Conservation (phyloP, 2,797 vertebrate genomes). For the Prunella strophiata region DNA sequence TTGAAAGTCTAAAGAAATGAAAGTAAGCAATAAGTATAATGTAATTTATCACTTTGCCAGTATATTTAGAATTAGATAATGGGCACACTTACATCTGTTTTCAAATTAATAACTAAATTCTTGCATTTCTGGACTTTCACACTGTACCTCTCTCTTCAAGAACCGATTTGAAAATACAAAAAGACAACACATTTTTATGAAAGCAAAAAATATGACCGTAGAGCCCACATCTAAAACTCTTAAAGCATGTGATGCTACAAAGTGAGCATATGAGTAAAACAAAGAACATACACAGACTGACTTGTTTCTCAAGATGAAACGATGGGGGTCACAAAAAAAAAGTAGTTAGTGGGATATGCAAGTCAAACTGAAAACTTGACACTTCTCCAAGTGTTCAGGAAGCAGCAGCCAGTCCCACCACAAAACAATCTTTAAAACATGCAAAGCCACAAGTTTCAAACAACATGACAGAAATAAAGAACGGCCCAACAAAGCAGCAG, state of each 20-base stretch:
- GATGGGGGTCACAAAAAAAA: not conserved
- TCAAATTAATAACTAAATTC: not conserved
- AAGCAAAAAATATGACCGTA: not conserved
- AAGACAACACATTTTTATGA: not conserved
- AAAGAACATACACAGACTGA: not conserved
- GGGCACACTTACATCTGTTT: fast-evolving
- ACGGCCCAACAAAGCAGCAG: not conserved
- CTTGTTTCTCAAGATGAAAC: not conserved
- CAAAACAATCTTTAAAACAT: not conserved
- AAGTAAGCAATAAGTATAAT: not conserved
- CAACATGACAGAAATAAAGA: not conserved
- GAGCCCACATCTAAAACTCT: not conserved
- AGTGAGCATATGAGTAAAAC: not conserved
- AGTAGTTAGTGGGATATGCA: not conserved
- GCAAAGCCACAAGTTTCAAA: not conserved
- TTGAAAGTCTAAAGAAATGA: not conserved
- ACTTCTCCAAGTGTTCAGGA: not conserved
- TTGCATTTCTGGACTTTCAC: not conserved
- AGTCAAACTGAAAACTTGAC: not conserved
- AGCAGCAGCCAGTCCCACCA: not conserved
- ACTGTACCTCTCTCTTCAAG: not conserved
- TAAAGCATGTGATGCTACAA: not conserved
- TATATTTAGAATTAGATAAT: not conserved
- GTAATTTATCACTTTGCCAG: not conserved
- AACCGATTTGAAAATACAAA: not conserved